phyloP scores from a whole-genome alignment of 1,140 invertebrate genomes.

The Cecropterus lyciades region DNA sequence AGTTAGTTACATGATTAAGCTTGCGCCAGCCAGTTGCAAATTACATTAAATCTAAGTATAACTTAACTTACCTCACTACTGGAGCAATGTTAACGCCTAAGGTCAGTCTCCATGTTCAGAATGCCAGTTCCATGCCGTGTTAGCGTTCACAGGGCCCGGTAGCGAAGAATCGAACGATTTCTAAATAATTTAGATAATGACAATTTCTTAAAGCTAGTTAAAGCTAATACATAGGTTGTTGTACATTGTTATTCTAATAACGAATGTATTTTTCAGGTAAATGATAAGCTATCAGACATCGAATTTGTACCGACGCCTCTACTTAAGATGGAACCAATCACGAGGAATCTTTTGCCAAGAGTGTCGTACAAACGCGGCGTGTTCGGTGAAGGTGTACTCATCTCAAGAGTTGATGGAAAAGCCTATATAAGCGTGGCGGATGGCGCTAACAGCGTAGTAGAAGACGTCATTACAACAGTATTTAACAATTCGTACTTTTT shows the following conservation, averaged over 20 bases:
- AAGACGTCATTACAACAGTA: slow-evolving; percentile 96
- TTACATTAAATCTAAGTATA: no score
- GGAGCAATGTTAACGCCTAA: no score
- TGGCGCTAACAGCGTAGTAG: slow-evolving; percentile 93
- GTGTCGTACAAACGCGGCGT: slow-evolving; percentile 93
- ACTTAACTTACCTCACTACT: no score
- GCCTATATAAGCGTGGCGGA: slow-evolving; percentile 94
- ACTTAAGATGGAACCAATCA: slow-evolving; percentile 92
- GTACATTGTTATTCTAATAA: neutral
- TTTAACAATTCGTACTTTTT: slow-evolving; percentile 97
- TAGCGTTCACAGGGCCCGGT: no score
- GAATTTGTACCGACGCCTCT: slow-evolving; percentile 93
- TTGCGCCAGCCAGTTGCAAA: no score
- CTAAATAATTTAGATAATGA: no score
- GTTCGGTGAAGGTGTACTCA: slow-evolving; percentile 95
- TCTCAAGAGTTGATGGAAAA: slow-evolving; percentile 92
- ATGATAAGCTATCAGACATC: slow-evolving; percentile 91
- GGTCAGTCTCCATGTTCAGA: no score
- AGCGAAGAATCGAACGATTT: no score
- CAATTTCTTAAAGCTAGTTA: no score
- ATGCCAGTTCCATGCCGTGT: no score
- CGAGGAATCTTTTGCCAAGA: slow-evolving; percentile 90
- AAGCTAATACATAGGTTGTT: no score
- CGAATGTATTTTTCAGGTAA: slow-evolving; percentile 84
- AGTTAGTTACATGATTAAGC: no score